Evolutionary conservation across 2,888 invertebrate genomes (phyloP).

Genomic region (Tillus elongatus): DNA sequence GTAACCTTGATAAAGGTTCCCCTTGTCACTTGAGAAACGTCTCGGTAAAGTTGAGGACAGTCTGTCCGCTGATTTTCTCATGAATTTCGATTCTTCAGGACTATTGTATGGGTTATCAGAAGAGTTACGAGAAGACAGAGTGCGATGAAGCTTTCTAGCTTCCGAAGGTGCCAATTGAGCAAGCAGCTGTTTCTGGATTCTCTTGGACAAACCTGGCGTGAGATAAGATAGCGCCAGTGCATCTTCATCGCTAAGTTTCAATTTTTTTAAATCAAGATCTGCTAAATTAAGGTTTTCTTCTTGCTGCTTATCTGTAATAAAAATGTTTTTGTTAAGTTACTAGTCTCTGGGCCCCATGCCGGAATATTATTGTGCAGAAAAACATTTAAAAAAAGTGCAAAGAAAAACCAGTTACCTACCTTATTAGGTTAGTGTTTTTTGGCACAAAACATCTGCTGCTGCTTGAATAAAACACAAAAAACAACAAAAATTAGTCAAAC

Average conservation of each 20-base stretch:
- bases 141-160: conserved; percentile 56
- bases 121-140: conserved; percentile 46
- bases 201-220: conserved; percentile 61
- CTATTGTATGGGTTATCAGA: conserved; percentile 20
- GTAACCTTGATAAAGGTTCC: no score
- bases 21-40: conserved; percentile 37
- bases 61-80: conserved; percentile 25
- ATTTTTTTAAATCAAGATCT: conserved; percentile 56
- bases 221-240: conserved; percentile 58
- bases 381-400: conserved; percentile 1
- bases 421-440: conserved; percentile 36
- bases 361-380: no score
- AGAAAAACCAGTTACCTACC: conserved; percentile 31
- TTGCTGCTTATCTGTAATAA: conserved; percentile 35
- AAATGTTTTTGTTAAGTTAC: no score
- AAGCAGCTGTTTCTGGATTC: conserved; percentile 61
- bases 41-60: conserved; percentile 39
- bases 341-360: no score
- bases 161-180: conserved; percentile 62
- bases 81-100: conserved; percentile 15
- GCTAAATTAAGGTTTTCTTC: conserved; percentile 41
- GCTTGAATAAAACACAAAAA: conserved; percentile 32
- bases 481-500: conserved; percentile 43
- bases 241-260: conserved; percentile 62
- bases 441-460: conserved; percentile 40